These are phyloP conservation scores for Hydractinia echinata DNA, from an alignment of 30 jellyfish, hydroid and myxozoan species.

Conservation along the genomic window DNA sequence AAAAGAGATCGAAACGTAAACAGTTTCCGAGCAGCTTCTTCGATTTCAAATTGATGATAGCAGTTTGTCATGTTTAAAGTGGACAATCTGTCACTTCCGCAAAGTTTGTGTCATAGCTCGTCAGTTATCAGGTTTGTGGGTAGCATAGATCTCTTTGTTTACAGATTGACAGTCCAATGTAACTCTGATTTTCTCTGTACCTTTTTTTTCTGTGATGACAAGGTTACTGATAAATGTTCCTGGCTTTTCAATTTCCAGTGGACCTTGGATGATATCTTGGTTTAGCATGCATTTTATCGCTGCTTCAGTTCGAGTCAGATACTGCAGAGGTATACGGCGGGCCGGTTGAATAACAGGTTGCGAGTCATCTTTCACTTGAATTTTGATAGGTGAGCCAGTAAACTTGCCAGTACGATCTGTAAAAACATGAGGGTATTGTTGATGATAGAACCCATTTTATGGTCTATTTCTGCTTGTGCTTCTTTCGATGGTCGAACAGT, in stretches of 20 bases:
- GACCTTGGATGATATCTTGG: not conserved
- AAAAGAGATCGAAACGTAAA: not conserved
- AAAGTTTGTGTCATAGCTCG: not conserved
- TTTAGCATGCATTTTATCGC: not conserved
- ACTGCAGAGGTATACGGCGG: not conserved
- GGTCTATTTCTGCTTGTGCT: not conserved
- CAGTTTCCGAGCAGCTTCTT: no score
- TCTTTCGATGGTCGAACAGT: not conserved
- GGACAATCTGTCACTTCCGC: no score
- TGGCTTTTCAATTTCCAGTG: not conserved
- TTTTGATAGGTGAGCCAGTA: not conserved
- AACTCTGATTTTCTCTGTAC: not conserved
- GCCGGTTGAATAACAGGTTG: not conserved
- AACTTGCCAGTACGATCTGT: not conserved
- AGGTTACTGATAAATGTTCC: conserved; percentile 5
- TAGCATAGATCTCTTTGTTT: not conserved
- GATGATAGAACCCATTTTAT: not conserved
- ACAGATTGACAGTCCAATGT: not conserved
- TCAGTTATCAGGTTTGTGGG: not conserved
- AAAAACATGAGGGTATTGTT: not conserved
- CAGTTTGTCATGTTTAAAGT: no score
- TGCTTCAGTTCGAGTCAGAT: not conserved
- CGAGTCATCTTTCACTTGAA: not conserved
- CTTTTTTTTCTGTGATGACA: not conserved
- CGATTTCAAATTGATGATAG: no score